These are phyloP conservation scores for Danaus chrysippus DNA, from an alignment of 2,888 invertebrate genomes.

Conservation along the genomic window DNA sequence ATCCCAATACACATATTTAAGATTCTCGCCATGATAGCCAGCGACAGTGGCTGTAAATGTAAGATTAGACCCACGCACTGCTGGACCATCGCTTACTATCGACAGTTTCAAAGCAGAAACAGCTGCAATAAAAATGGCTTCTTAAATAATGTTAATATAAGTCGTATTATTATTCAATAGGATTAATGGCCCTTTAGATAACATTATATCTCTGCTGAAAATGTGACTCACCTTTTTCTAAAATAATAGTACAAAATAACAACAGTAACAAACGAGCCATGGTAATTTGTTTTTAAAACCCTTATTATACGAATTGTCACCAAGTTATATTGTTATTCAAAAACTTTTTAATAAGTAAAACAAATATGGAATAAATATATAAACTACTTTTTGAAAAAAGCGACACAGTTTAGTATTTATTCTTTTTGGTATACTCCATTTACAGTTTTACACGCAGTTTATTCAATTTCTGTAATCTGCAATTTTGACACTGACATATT, in stretches of 20 bases:
- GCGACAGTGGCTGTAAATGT: slow-evolving; percentile 82
- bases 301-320: background rate
- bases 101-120: slow-evolving; percentile 57
- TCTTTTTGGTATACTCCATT: too few species aligned
- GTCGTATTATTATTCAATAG: background rate
- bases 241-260: slow-evolving; percentile 49
- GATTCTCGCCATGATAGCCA: slow-evolving; percentile 55
- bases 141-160: background rate
- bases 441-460: too few species aligned
- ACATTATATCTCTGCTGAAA: background rate
- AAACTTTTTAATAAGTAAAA: background rate
- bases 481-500: too few species aligned
- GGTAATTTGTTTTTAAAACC: slow-evolving; percentile 9
- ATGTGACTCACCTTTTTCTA: slow-evolving; percentile 36
- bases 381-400: too few species aligned
- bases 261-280: slow-evolving; percentile 50
- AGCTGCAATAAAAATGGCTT: slow-evolving; percentile 38
- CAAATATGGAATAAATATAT: too few species aligned
- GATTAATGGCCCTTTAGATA: background rate
- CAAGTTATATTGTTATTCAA: background rate
- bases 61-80: slow-evolving; percentile 85
- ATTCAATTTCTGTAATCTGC: too few species aligned
- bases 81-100: slow-evolving; percentile 81
- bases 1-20: slow-evolving; percentile 81
- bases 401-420: too few species aligned